Conservation (phyloP, 2,113 vertebrate species). For the Turnix velox region DNA sequence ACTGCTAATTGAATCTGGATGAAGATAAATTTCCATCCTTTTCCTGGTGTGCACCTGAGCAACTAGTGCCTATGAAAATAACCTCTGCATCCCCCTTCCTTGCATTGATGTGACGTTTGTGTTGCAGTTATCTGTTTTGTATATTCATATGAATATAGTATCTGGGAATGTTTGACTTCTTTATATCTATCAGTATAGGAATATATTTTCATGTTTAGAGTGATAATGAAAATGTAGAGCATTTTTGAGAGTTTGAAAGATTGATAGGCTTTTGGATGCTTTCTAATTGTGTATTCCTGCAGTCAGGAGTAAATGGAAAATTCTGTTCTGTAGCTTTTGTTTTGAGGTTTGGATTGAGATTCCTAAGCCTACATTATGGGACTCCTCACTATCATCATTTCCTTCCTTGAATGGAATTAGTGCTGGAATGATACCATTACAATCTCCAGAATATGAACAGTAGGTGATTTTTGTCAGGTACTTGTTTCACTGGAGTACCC, state of each 20-base stretch:
- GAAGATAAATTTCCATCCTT: not conserved
- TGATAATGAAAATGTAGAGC: not conserved
- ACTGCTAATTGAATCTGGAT: not conserved
- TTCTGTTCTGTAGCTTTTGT: not conserved
- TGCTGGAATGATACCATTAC: not conserved
- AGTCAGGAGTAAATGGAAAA: not conserved
- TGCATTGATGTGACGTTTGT: not conserved
- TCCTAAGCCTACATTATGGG: not conserved
- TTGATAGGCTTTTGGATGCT: not conserved
- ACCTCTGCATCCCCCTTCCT: not conserved
- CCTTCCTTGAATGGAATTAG: fast-evolving
- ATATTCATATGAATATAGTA: fast-evolving
- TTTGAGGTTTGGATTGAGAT: not conserved
- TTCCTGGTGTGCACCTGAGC: not conserved
- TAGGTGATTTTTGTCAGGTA: not conserved
- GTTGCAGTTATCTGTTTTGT: not conserved
- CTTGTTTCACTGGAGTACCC: not conserved
- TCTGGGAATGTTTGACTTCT: not conserved
- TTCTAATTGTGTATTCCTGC: not conserved
- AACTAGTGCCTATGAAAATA: not conserved
- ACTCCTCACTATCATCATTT: not conserved
- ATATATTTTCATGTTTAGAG: not conserved
- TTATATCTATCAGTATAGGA: not conserved
- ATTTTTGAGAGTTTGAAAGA: not conserved
- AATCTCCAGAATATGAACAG: not conserved